Base-by-base conservation (phyloP, 2,113 vertebrate species). In the Osmerus eperlanus region DNA sequence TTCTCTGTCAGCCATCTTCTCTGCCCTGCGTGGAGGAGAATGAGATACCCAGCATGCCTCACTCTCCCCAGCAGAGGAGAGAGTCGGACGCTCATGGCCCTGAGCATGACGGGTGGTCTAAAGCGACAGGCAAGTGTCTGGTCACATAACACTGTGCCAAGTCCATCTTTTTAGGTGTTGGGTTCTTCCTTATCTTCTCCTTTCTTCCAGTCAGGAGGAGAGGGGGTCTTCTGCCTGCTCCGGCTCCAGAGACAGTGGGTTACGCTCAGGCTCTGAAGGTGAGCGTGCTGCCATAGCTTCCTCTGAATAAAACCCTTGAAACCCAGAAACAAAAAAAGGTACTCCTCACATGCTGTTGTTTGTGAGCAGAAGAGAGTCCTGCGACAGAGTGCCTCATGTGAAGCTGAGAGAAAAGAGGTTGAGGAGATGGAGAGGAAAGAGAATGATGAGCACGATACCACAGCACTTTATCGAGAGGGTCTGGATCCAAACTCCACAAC, bases 361-460 rank as follows among this genome's bases (percentile, higher is more conserved):
- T 61, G 59, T 61, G 59, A 61, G 59, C 59, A 61, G 59, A 61
- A 61, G 59, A 61, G 12, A 28, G 19, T 25, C 19, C 23, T 61
- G 21, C 21, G 21, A 23, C 12, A 23, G 21, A 61, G 59, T 25
- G 59, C 59, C 59, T 61, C 21, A 5, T 61, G 59, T 61, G 59
- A 23, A 61, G 19, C 59, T 28, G 2, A 14, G 23, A 61, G 59
- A 23, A 23, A 23, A 61, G 23, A 28, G 59, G 25, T 9, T 3
- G 59, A 28, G 23, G 59, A 61, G 59, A 19, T 11, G 59, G 59
- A 61, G 23, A 9, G 18, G 56, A 19, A 59, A 23, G 12, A 23
- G 4, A 23, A 54, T 15, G 53, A 54, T 15, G 13, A 54, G 53
- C 12, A 18, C 2, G 53, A 54, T 54, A 4, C 15, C 53, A 18